Conservation (phyloP, 1,140 invertebrate species). For the Drosophila saltans region DNA sequence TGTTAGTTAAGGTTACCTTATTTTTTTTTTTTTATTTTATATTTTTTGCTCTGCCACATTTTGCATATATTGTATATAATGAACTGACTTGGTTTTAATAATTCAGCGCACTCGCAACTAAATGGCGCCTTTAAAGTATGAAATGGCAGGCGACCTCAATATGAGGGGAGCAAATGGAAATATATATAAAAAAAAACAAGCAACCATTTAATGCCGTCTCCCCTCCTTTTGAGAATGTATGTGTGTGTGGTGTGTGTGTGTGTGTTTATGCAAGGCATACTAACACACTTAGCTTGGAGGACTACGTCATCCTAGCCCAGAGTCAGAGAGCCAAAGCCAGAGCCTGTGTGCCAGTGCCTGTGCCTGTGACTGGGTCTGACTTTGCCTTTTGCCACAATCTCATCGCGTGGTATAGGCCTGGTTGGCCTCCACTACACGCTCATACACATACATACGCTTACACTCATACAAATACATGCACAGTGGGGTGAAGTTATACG, state of each 20-base stretch:
- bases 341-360: slow-evolving; percentile 17
- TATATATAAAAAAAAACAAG: slow-evolving; percentile 36
- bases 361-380: slow-evolving; percentile 45
- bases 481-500: slow-evolving; percentile 62
- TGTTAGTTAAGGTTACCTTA: slow-evolving; percentile 35
- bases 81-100: slow-evolving; percentile 74
- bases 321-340: slow-evolving; percentile 16
- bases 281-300: slow-evolving; percentile 70
- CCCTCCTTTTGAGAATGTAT: slow-evolving; percentile 33
- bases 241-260: slow-evolving; percentile 18
- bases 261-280: slow-evolving; percentile 61
- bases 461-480: slow-evolving; percentile 31
- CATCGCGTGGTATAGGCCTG: slow-evolving; percentile 73
- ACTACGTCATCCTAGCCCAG: slow-evolving; percentile 74
- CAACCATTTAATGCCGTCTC: slow-evolving; percentile 71
- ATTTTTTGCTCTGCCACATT: slow-evolving; percentile 42
- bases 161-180: slow-evolving; percentile 42
- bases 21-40: no score
- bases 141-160: slow-evolving; percentile 69
- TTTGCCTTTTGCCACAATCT: slow-evolving; percentile 78
- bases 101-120: slow-evolving; percentile 67
- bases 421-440: slow-evolving; percentile 41
- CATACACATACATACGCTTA: slow-evolving; percentile 28
- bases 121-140: slow-evolving; percentile 77
- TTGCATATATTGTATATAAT: slow-evolving; percentile 76